These are phyloP conservation scores for Australoheros scitulus DNA, from an alignment of 2,113 vertebrate species.

Conservation along the genomic window DNA sequence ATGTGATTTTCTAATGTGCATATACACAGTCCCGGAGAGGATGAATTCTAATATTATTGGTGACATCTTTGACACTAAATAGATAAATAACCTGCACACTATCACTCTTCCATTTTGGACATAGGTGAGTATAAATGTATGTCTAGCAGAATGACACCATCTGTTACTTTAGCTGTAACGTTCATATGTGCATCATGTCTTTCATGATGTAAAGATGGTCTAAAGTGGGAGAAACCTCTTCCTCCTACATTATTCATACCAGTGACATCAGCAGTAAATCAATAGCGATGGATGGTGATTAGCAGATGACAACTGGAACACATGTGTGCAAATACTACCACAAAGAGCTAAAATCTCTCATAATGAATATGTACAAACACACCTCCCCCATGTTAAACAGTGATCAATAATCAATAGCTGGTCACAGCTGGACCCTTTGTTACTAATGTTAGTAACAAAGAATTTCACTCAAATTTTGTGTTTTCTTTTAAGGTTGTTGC, in stretches of 20 bases:
- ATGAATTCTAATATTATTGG: not conserved
- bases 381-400: not conserved
- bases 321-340: not conserved
- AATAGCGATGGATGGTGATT: conserved; percentile 26
- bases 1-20: not conserved
- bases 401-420: not conserved
- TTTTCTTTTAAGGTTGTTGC: not conserved
- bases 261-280: conserved; percentile 36
- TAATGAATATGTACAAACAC: conserved; percentile 26
- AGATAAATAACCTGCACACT: fast-evolving
- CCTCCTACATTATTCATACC: conserved; percentile 23
- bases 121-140: not conserved
- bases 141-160: not conserved
- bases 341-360: conserved; percentile 12
- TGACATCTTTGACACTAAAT: not conserved
- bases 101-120: not conserved
- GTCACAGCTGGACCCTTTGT: not conserved
- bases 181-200: not conserved
- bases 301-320: conserved; percentile 34
- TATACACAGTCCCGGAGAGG: not conserved
- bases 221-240: not conserved
- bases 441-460: not conserved
- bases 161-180: not conserved
- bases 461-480: not conserved
- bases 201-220: not conserved